phyloP scores from a whole-genome alignment of 2,797 vertebrate genomes.

The Semaprochilodus insignis region DNA sequence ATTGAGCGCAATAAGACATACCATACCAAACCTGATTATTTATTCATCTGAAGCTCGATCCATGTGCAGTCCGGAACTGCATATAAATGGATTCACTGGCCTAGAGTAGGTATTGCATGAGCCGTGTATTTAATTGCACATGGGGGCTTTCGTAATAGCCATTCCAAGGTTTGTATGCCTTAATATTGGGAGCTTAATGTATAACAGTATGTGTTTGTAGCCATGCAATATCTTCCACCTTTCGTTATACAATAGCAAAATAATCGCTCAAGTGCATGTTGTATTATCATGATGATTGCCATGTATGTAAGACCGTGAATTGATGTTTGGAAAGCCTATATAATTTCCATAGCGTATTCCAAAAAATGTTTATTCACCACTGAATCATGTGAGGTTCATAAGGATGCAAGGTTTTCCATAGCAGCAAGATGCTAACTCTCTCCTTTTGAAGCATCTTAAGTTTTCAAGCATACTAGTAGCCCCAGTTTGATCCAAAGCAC shows the following conservation, averaged over 20 bases:
- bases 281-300: background rate
- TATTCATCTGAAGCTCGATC: slow-evolving; percentile 8
- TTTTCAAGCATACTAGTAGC: background rate
- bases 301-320: slow-evolving; percentile 6
- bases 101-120: slow-evolving; percentile 11
- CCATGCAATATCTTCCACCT: slow-evolving; percentile 7
- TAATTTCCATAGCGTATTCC: background rate
- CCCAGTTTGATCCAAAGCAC: background rate
- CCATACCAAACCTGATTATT: background rate
- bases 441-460: background rate
- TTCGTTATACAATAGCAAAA: slow-evolving; percentile 14
- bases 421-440: background rate
- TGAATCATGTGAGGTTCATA: background rate
- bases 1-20: slow-evolving; percentile 35
- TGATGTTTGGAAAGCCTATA: background rate
- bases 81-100: background rate
- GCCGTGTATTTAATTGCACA: slow-evolving; percentile 17
- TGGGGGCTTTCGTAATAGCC: slow-evolving; percentile 1
- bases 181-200: slow-evolving; percentile 18
- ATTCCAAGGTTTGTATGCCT: slow-evolving; percentile 39
- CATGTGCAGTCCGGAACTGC: slow-evolving; percentile 9
- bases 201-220: background rate
- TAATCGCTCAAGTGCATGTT: slow-evolving; percentile 31
- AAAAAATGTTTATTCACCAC: background rate
- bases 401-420: slow-evolving; percentile 5